Evolutionary conservation across 2,888 invertebrate genomes (phyloP).

Genomic region (Sinhomidia bicolor): DNA sequence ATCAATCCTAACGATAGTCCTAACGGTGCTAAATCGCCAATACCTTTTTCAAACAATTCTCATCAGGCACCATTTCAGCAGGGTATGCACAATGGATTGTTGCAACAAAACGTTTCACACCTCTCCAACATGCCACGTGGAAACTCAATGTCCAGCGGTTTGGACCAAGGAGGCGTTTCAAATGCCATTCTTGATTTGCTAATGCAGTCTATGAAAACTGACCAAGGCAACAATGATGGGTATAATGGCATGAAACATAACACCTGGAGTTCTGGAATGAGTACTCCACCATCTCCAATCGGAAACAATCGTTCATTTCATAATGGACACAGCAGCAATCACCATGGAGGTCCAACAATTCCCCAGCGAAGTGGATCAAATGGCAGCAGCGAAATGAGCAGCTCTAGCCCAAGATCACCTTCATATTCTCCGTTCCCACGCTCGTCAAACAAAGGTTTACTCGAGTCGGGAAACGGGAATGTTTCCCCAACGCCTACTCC

Average conservation of each 20-base stretch:
- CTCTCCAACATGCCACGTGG: conserved; percentile 56
- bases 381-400: conserved; percentile 79
- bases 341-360: conserved; percentile 70
- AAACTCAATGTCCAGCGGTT: conserved; percentile 46
- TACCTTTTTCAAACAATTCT: conserved; percentile 68
- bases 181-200: conserved; percentile 79
- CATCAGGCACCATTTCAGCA: conserved; percentile 70
- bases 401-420: conserved; percentile 78
- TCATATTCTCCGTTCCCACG: conserved; percentile 79
- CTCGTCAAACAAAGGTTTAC: conserved; percentile 78
- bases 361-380: conserved; percentile 79
- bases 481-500: conserved; percentile 80
- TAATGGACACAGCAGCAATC: conserved; percentile 67
- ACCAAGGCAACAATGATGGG: conserved; percentile 69
- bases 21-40: conserved; percentile 71
- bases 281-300: conserved; percentile 79
- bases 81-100: conserved; percentile 64
- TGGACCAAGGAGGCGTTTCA: conserved; percentile 76
- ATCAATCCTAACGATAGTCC: conserved; percentile 54
- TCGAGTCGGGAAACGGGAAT: conserved; percentile 80
- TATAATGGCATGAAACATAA: conserved; percentile 73
- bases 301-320: conserved; percentile 78
- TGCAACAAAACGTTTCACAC: conserved; percentile 74
- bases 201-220: conserved; percentile 80
- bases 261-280: conserved; percentile 79